These are phyloP conservation scores for Haemorhous mexicanus DNA, from an alignment of 2,113 vertebrate genomes.

Conservation along the genomic window DNA sequence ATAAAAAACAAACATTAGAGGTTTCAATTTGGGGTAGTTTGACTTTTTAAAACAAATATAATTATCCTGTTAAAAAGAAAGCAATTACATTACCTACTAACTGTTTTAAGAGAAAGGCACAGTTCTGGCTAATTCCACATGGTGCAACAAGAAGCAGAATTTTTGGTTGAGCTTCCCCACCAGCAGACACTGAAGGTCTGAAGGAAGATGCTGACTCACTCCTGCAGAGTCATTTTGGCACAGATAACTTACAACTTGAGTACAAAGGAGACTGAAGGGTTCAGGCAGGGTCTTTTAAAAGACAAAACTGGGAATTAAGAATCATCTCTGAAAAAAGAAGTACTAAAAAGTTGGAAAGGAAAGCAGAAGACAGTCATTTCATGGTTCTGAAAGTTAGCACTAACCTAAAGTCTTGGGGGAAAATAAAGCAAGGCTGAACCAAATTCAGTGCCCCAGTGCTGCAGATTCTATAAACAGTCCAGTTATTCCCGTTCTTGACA, in stretches of 20 bases:
- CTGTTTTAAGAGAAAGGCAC: not conserved
- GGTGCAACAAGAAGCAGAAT: not conserved
- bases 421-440: not conserved
- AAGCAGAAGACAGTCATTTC: not conserved
- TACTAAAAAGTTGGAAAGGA: not conserved
- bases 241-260: not conserved
- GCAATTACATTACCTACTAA: not conserved
- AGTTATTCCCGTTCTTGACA: not conserved
- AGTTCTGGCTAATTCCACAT: not conserved
- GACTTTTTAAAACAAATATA: not conserved
- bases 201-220: constrained; percentile 40
- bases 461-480: not conserved
- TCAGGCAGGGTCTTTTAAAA: not conserved
- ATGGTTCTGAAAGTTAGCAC: not conserved
- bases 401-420: not conserved
- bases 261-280: not conserved
- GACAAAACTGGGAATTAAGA: not conserved
- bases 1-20: not conserved
- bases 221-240: not conserved
- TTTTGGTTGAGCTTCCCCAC: not conserved
- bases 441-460: not conserved
- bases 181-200: not conserved
- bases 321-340: not conserved
- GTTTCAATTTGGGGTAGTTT: not conserved
- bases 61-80: not conserved